Base-by-base conservation (phyloP, 1,140 invertebrate species). In the Radopholus similis region DNA sequence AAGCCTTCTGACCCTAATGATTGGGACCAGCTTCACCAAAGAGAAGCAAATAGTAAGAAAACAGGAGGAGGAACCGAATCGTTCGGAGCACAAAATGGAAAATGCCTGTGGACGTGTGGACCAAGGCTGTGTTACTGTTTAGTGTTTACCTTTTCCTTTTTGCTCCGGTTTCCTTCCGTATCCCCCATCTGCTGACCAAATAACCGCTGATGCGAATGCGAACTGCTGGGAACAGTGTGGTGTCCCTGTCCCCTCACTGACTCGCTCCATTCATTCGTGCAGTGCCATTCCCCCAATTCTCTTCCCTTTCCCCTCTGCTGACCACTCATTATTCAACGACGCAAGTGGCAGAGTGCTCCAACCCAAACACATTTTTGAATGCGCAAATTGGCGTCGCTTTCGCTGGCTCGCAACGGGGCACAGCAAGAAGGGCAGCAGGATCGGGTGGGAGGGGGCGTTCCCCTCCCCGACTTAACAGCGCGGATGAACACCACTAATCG, bases 351-450 rank as follows among this genome's bases (percentile, higher is more conserved):
- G 42, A 47, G 13, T 9, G 47, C 40, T 38, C 23, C 38, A 62
- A 28, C 42, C 42, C 32, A 30, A 42, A 62, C 49, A 47, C 51
- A 42, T 47, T 62, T 62, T 62, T 62, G 58, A 62, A 62, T 62
- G 58, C 58, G 58, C 58, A 62, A 62, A 62, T 62, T 62, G 58
- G 58, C 58, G 58, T 62, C 58, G 34, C 40, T 62, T 62, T 49
- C 58, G 58, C 44, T 62, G 37, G 26, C 28, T 28, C 30, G 4
- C 38, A 37, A 23, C 30, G 44, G 30, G 34, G 28, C 18, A 21
- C 21, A 47, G 44, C 58, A 40, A 49, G 21, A n/a, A 49, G 44
- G 11, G 13, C 8, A 15, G n/a, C 30, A 38, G 57, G 21, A 21
- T 13, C 13, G 18, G 49, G 47, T 21, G 30, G 13, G 8, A 21